These are phyloP conservation scores for Alaudala cheleensis DNA, from an alignment of 2,113 vertebrate species.

Conservation along the genomic window DNA sequence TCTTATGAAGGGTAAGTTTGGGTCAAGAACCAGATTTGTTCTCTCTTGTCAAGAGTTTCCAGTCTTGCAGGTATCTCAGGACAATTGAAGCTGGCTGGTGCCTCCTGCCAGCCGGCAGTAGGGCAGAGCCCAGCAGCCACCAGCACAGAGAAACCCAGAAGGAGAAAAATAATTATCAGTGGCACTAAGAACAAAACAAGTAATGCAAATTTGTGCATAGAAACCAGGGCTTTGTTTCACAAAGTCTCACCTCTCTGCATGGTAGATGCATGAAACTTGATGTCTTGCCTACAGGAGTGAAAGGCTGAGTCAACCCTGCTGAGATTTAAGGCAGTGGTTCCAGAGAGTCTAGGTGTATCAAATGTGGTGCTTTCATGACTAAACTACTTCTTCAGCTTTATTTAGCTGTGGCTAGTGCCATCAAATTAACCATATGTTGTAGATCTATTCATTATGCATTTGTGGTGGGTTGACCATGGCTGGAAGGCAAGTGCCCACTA, in stretches of 20 bases:
- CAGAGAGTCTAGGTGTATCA: conserved; percentile 22
- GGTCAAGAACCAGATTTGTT: neutral
- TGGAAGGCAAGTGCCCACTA: neutral
- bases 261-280: neutral
- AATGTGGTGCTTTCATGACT: neutral
- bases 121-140: neutral
- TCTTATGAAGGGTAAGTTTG: neutral
- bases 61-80: neutral
- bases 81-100: neutral
- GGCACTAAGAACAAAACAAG: neutral
- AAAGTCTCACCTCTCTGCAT: neutral
- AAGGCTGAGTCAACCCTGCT: neutral
- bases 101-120: neutral
- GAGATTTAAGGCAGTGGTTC: neutral
- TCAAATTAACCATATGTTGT: neutral
- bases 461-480: neutral
- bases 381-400: neutral
- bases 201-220: neutral
- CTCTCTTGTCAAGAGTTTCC: neutral
- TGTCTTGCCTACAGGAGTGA: neutral
- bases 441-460: conserved; percentile 11
- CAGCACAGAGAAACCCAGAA: neutral
- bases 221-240: neutral
- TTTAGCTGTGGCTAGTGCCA: neutral
- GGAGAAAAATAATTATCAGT: neutral